Conservation (phyloP, 2,797 vertebrate species). For the Anguilla marmorata region DNA sequence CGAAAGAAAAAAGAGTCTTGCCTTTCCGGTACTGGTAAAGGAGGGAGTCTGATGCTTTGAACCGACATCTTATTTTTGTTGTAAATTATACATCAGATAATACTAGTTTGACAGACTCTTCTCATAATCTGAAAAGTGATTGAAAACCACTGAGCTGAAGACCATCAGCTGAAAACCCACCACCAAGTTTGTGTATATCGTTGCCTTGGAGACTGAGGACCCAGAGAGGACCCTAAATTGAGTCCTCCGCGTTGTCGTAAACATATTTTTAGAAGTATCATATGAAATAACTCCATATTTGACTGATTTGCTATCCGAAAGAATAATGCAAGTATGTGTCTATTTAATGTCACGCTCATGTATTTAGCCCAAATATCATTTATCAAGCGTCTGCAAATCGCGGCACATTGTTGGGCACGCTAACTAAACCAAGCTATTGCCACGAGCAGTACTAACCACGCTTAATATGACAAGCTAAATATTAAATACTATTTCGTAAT, state of each 20-base stretch:
- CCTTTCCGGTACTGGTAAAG: conserved; percentile 41
- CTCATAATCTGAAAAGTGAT: neutral
- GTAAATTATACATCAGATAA: neutral
- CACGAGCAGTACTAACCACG: neutral
- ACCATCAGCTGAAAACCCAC: neutral
- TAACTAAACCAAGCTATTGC: neutral
- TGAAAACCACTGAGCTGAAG: neutral
- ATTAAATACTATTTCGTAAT: neutral
- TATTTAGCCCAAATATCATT: neutral
- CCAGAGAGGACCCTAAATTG: conserved; percentile 41
- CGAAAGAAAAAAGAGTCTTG: conserved; percentile 41
- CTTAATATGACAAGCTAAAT: neutral
- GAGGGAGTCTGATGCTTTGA: conserved; percentile 45
- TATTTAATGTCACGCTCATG: neutral
- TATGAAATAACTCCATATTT: neutral
- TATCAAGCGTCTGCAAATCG: neutral
- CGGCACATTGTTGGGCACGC: neutral
- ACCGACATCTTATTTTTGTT: conserved; percentile 44
- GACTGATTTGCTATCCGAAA: neutral
- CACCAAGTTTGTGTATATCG: conserved; percentile 47
- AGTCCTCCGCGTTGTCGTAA: conserved; percentile 22
- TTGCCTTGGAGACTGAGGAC: conserved; percentile 54
- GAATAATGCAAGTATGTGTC: neutral
- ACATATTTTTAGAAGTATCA: neutral
- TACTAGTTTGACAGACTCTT: neutral